Conservation (phyloP, 2,888 invertebrate genomes). For the Rotaria socialis region DNA sequence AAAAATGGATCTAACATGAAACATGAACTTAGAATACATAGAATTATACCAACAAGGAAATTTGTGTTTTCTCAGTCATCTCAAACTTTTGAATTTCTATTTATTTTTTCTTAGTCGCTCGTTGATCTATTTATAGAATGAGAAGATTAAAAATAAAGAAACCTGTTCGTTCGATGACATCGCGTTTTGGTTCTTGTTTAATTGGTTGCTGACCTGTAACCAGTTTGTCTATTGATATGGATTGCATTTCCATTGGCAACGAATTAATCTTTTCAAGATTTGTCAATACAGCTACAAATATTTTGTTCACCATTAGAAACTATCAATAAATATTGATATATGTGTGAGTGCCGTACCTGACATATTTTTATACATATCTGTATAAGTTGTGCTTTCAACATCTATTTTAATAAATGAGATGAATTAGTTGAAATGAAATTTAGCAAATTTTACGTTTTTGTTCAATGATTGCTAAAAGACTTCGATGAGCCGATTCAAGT, state of each 20-base stretch:
- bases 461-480: not conserved
- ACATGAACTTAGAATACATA: not conserved
- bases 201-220: not conserved
- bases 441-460: not conserved
- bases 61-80: too few relatives aligned
- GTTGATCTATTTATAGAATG: too few relatives aligned
- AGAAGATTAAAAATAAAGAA: not conserved
- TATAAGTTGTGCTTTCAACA: not conserved
- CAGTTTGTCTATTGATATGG: not conserved
- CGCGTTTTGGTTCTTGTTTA: not conserved
- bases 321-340: not conserved
- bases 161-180: not conserved
- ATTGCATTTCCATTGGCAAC: constrained; percentile 14
- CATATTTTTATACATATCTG: constrained; percentile 26
- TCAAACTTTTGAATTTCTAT: too few relatives aligned
- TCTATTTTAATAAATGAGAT: not conserved
- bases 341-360: not conserved
- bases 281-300: not conserved
- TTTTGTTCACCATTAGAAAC: not conserved
- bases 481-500: not conserved
- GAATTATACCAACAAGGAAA: too few relatives aligned
- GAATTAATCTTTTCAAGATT: constrained; percentile 33
- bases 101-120: too few relatives aligned
- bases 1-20: not conserved
- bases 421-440: not conserved